These are phyloP conservation scores for Neocrepidodera transversa DNA, from an alignment of 2,888 invertebrate genomes.

Conservation along the genomic window DNA sequence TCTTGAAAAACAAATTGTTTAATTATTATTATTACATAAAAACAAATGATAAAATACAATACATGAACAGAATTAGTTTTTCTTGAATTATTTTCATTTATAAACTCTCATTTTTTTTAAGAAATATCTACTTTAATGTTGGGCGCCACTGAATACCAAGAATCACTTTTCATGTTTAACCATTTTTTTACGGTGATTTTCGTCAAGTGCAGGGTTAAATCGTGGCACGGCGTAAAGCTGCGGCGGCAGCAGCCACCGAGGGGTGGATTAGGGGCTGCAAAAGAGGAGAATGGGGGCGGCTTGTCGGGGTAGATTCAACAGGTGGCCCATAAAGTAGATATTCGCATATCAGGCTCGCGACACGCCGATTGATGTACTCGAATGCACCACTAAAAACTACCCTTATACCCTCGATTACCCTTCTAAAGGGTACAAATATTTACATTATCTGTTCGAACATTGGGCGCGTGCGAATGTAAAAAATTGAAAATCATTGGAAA, in stretches of 20 bases:
- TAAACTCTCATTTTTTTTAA: no score
- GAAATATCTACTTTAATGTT: no score
- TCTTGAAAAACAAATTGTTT: no score
- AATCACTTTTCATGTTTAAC: constrained; percentile 30
- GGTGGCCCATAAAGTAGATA: constrained; percentile 65
- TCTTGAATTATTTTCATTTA: no score
- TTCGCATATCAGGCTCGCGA: constrained; percentile 62
- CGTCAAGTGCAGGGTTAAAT: constrained; percentile 39
- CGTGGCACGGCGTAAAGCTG: constrained; percentile 29
- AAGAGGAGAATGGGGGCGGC: constrained; percentile 29
- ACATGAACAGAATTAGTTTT: no score
- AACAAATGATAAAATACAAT: no score
- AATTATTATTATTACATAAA: no score
- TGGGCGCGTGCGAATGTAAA: constrained; percentile 9
- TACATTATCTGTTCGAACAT: constrained; percentile 41
- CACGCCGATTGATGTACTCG: constrained; percentile 58
- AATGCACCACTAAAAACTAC: constrained; percentile 51
- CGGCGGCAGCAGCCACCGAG: constrained; percentile 10
- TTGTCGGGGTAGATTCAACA: constrained; percentile 53
- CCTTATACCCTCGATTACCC: constrained; percentile 51
- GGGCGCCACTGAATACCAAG: constrained; percentile 23
- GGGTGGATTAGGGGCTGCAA: constrained; percentile 10
- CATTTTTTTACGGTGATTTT: constrained; percentile 35
- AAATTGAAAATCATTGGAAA: no score
- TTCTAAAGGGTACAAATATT: constrained; percentile 50